phyloP scores from a whole-genome alignment of 2,888 invertebrate species.

The Agrotis segetum region DNA sequence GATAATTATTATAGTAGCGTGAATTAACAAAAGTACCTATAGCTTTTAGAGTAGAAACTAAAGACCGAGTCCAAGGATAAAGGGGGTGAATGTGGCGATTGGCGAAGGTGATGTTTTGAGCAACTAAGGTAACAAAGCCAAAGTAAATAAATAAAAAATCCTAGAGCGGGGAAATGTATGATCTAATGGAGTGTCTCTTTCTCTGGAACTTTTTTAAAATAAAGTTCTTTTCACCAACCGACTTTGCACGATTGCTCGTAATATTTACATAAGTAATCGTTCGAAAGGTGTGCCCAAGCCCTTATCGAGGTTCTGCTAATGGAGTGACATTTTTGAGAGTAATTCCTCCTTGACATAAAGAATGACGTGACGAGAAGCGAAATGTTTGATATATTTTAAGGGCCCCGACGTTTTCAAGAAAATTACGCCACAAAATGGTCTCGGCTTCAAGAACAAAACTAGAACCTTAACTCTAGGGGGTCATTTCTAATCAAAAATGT shows the following conservation, averaged over 20 bases:
- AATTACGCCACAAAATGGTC: constrained; percentile 3
- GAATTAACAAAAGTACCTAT: too few relatives aligned
- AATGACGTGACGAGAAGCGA: constrained; percentile 66
- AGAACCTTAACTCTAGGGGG: constrained; percentile 4
- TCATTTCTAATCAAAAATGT: background rate
- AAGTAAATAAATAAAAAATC: too few relatives aligned
- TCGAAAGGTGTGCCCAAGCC: constrained; percentile 34
- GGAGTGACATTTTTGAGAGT: constrained; percentile 67
- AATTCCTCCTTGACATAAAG: constrained; percentile 68
- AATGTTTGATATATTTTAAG: constrained; percentile 48
- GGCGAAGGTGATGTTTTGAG: too few relatives aligned
- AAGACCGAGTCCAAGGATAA: too few relatives aligned
- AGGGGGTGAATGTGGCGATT: too few relatives aligned
- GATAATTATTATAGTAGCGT: background rate
- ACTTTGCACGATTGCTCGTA: constrained; percentile 24
- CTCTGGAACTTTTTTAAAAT: background rate
- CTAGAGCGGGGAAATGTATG: too few relatives aligned
- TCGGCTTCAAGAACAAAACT: constrained; percentile 3
- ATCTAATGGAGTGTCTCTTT: background rate
- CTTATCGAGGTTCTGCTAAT: constrained; percentile 60
- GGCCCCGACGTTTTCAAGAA: constrained; percentile 8
- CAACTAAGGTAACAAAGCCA: too few relatives aligned
- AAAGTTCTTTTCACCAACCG: background rate
- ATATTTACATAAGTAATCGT: constrained; percentile 54
- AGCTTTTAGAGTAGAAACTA: too few relatives aligned